These are phyloP conservation scores for Ostrea denselamellosa DNA, from an alignment of 1,140 invertebrate species.

Conservation along the genomic window DNA sequence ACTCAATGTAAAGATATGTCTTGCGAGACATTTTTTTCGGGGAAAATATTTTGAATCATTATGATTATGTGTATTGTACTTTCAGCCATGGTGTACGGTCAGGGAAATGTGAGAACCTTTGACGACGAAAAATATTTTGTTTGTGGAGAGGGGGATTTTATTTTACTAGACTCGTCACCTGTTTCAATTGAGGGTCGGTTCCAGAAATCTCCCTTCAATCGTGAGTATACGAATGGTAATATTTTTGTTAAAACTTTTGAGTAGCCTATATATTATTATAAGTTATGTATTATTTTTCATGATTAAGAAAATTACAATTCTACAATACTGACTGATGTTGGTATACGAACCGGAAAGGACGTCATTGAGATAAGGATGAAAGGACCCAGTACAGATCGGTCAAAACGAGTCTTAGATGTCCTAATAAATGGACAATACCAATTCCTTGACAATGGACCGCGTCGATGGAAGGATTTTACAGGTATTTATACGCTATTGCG, in stretches of 20 bases:
- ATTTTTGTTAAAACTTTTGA: not conserved
- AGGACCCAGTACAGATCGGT: conserved; percentile 46
- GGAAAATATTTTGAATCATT: too few species aligned
- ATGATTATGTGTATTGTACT: not conserved
- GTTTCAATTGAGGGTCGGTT: conserved; percentile 69
- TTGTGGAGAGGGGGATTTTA: conserved; percentile 97
- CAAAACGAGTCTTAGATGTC: conserved; percentile 62
- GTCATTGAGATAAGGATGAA: conserved; percentile 61
- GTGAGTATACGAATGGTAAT: not conserved
- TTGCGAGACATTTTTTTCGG: too few species aligned
- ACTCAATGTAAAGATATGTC: too few species aligned
- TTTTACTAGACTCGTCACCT: conserved; percentile 82
- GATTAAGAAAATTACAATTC: conserved; percentile 2
- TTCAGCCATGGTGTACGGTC: conserved; percentile 90
- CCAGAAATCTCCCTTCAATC: not conserved
- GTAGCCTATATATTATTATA: too few species aligned
- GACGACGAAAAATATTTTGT: conserved; percentile 94
- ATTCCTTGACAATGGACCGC: conserved; percentile 56
- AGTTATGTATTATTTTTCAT: not conserved
- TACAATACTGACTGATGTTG: conserved; percentile 57
- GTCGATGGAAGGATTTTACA: conserved; percentile 66
- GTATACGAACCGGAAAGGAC: conserved; percentile 50
- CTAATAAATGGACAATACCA: conserved; percentile 57
- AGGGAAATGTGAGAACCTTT: conserved; percentile 96
- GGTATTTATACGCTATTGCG: conserved; percentile 48